Evolutionary conservation across 2,113 vertebrate genomes (phyloP), one percentile per base, ranked within the genome.

Genomic region (Gallinago undulata): DNA sequence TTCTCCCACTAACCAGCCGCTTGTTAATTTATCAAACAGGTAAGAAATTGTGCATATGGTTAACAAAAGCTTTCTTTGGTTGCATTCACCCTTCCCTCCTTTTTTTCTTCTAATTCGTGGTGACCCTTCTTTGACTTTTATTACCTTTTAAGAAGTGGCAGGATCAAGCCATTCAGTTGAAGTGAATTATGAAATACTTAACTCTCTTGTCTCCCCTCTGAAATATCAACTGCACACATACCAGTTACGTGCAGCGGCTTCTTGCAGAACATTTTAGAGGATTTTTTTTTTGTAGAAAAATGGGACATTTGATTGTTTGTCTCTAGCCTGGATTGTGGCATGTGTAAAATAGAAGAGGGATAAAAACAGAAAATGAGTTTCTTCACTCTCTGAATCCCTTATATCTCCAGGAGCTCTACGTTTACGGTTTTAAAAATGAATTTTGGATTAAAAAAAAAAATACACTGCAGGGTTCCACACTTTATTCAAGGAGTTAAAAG

Each of bases 401-500:
- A 3, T 60, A 62, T 51, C 60, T 91, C 41, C 72, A 62, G 37
- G 73, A 93, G 35, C 67, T 78, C 53, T 78, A 50, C 53, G 93
- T 93, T 77, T 78, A 63, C 37, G 2, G 2, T 94, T 93, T 90
- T 9, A 93, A 89, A 95, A 95, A 92, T 68, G 67, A 87, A 66
- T 90, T 94, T 89, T 68, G 86, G 60, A 66, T 45, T 41, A 11
- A 37, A n/a, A 50, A 50, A 50, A 84, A 87, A 86, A 68, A 18
- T 19, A 9, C 51, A 21, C 87, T 84, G 47, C 15, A 13, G 83
- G 72, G 73, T 92, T 96, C 91, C 94, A 63, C 85, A 84, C 96
- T 97, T 96, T 97, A 96, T 98, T 97, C 97, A 98, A 98, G 96
- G 98, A 98, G 98, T 98, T 98, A 98, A 98, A 98, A 97, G 94